Conservation (phyloP, 2,797 vertebrate species). For the Etheostoma perlongum region DNA sequence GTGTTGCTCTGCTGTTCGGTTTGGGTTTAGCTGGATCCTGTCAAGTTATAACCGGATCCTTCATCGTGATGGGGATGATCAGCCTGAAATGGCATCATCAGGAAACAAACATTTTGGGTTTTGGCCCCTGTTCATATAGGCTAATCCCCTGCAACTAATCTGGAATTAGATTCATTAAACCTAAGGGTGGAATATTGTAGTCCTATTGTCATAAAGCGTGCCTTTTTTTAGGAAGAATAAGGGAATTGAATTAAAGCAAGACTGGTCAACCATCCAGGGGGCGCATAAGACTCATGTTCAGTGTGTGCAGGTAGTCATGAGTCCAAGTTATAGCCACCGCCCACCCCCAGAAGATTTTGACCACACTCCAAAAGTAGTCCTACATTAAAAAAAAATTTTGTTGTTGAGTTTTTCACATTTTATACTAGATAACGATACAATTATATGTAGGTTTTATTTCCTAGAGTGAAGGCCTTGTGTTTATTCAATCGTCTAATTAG, state of each 20-base stretch:
- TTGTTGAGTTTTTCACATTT: background rate
- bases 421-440: background rate
- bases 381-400: background rate
- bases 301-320: background rate
- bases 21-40: conserved; percentile 60
- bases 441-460: background rate
- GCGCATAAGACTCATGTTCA: background rate
- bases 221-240: background rate
- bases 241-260: background rate
- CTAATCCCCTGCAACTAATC: background rate
- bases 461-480: no score
- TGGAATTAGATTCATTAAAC: background rate
- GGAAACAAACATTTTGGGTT: background rate
- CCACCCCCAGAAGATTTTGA: no score
- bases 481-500: no score
- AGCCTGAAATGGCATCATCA: conserved; percentile 31
- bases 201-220: background rate
- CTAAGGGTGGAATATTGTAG: background rate
- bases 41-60: conserved; percentile 64
- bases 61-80: conserved; percentile 55
- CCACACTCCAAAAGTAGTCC: no score
- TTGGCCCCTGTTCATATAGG: background rate
- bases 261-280: background rate
- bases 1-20: conserved; percentile 65
- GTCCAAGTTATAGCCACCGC: no score